Evolutionary conservation across 2,113 vertebrate species (phyloP).

Genomic region (Protobothrops flavoviridis): DNA sequence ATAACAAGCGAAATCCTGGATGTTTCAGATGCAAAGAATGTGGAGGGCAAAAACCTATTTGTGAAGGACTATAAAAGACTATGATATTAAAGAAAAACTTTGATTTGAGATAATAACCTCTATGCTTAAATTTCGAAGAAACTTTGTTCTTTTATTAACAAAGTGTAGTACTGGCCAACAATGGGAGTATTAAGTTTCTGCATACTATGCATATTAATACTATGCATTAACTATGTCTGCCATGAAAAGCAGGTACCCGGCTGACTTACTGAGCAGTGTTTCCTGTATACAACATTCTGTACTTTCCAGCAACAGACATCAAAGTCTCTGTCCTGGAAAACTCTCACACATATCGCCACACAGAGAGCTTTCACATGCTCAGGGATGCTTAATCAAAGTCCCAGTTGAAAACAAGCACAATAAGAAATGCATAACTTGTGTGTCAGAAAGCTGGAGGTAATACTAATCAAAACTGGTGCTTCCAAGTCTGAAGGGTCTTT

Average conservation of each 20-base stretch:
- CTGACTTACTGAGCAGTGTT: too few relatives aligned
- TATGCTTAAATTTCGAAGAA: neutral
- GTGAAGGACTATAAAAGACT: neutral
- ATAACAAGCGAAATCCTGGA: neutral
- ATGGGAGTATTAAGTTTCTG: neutral
- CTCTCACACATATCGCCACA: neutral
- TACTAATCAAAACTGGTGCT: neutral
- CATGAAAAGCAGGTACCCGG: neutral
- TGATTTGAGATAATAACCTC: neutral
- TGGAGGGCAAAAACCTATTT: neutral
- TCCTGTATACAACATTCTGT: neutral
- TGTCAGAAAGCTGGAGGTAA: neutral
- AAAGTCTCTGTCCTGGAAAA: neutral
- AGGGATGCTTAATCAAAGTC: neutral
- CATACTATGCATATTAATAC: neutral
- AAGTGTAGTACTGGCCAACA: neutral
- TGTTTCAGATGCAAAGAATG: neutral
- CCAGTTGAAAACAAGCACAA: neutral
- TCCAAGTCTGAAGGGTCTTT: neutral
- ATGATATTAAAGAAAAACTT: neutral
- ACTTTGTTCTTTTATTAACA: neutral
- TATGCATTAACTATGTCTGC: neutral
- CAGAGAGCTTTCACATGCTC: neutral
- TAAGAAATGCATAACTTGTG: neutral
- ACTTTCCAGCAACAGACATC: neutral